Conservation (phyloP, 2,888 invertebrate species). For the Perizoma affinitatum region DNA sequence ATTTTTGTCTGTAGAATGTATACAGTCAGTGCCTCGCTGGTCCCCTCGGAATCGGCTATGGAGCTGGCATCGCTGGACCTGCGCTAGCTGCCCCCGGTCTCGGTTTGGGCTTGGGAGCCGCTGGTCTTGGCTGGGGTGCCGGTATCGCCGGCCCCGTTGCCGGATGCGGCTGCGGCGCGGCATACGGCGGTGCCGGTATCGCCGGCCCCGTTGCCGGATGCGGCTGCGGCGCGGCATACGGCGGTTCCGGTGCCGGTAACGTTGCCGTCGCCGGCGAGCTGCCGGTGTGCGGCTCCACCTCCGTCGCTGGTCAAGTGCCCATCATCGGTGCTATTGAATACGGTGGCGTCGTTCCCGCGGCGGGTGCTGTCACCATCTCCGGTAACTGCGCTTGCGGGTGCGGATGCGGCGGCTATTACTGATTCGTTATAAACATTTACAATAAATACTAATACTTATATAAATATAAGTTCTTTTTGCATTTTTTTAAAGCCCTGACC, state of each 20-base stretch:
- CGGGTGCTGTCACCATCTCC: conserved; percentile 54
- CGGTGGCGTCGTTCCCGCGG: conserved; percentile 53
- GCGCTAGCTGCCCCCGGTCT: too few relatives aligned
- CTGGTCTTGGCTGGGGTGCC: conserved; percentile 24
- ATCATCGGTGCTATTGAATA: conserved; percentile 54
- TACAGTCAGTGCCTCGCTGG: conserved; percentile 18
- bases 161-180: conserved; percentile 42
- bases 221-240: conserved; percentile 47
- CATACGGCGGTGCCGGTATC: conserved; percentile 38
- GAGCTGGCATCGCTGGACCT: background rate
- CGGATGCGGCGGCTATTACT: conserved; percentile 21
- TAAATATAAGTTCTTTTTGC: background rate
- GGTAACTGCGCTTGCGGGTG: conserved; percentile 55
- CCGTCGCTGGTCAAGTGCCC: conserved; percentile 52
- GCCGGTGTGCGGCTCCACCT: conserved; percentile 52
- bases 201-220: conserved; percentile 35
- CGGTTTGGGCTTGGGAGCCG: background rate
- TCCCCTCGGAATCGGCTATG: background rate
- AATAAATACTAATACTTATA: background rate
- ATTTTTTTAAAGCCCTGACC: too few relatives aligned
- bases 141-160: too few relatives aligned
- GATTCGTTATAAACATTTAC: background rate
- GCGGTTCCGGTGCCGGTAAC: conserved; percentile 21
- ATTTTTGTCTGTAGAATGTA: conserved; percentile 19
- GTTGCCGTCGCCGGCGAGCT: conserved; percentile 51